Conservation (phyloP, 2,113 vertebrate genomes). For the Uria aalge region DNA sequence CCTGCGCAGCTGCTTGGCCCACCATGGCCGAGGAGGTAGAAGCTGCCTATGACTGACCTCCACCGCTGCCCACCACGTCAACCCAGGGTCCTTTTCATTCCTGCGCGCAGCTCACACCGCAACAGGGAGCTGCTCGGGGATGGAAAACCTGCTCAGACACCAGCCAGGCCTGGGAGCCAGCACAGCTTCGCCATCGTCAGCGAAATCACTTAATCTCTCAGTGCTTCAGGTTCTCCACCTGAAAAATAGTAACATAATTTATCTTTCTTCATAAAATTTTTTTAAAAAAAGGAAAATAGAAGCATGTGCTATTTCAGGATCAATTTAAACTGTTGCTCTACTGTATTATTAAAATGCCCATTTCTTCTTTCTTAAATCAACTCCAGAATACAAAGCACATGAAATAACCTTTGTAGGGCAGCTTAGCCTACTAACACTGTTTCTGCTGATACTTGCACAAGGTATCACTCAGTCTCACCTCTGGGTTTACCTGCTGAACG, state of each 20-base stretch:
- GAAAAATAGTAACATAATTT: neutral
- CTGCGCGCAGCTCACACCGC: neutral
- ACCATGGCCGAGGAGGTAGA: neutral
- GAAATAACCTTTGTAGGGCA: neutral
- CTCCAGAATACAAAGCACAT: neutral
- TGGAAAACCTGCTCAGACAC: neutral
- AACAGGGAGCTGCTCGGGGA: neutral
- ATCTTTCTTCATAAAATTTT: neutral
- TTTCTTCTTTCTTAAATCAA: neutral
- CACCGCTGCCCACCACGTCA: neutral
- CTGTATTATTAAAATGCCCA: neutral
- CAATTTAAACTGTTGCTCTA: neutral
- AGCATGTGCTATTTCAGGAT: neutral
- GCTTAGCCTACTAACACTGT: neutral
- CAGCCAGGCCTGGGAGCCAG: neutral
- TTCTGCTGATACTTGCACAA: neutral
- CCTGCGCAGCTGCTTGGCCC: neutral
- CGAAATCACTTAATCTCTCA: neutral
- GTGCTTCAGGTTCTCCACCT: neutral
- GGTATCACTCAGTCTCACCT: neutral
- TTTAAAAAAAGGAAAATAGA: neutral
- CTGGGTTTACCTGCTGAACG: neutral
- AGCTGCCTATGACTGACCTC: neutral
- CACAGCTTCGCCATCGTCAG: neutral
- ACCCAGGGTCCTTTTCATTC: fast-evolving